A percentile compares a stretch with the other conserved stretches of the same genome.
These are phyloP conservation scores for Trichacis sp. DNA, from an alignment of 2,888 invertebrate species.

Conservation along the genomic window DNA sequence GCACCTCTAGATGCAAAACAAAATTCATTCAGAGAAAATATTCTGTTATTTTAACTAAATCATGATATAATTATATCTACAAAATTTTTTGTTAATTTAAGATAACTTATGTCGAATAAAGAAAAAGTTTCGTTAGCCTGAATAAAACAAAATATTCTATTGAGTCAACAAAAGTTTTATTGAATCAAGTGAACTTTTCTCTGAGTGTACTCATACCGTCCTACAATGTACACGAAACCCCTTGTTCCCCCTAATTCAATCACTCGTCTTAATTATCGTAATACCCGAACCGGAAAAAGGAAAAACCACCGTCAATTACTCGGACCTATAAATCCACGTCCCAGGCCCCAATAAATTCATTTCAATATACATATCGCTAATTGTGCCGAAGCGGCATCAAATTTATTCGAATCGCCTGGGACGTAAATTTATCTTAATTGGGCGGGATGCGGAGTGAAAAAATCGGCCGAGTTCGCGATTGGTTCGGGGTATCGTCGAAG, in stretches of 20 bases:
- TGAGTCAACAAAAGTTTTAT: too few species aligned
- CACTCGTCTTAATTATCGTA: background rate
- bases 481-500: conserved; percentile 2
- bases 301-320: background rate
- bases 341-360: background rate
- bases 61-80: too few species aligned
- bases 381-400: conserved; percentile 8
- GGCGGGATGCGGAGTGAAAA: conserved; percentile 28
- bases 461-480: background rate
- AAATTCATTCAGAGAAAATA: too few species aligned
- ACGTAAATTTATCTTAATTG: conserved; percentile 5
- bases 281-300: background rate
- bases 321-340: background rate
- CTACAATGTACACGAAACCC: background rate
- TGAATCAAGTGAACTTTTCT: too few species aligned
- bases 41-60: too few species aligned
- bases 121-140: too few species aligned
- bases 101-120: too few species aligned
- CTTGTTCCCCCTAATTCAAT: background rate
- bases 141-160: too few species aligned
- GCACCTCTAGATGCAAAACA: too few species aligned
- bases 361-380: conserved; percentile 4
- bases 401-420: background rate
- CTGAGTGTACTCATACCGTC: too few species aligned
- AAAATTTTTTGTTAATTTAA: too few species aligned